Evolutionary conservation across 1,140 invertebrate genomes (phyloP).

Genomic region (Tribolium castaneum): DNA sequence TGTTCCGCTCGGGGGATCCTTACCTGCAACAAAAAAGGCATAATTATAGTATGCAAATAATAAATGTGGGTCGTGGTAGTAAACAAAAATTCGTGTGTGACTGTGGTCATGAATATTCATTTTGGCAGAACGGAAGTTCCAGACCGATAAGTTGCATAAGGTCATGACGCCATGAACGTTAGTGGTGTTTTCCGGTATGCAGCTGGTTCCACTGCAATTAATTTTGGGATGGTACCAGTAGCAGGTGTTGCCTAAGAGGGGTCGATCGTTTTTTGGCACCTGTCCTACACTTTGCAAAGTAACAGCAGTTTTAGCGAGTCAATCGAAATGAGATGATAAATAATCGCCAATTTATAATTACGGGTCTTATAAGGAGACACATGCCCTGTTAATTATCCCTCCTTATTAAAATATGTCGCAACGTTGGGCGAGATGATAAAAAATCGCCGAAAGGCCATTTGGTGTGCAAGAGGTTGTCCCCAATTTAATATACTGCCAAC

Average conservation of each 20-base stretch:
- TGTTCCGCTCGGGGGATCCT: slow-evolving; percentile 14
- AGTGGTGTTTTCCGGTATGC: slow-evolving; percentile 4
- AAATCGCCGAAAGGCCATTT: background rate
- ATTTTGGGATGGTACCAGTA: slow-evolving; percentile 14
- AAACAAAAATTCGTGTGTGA: slow-evolving; percentile 14
- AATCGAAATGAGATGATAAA: background rate
- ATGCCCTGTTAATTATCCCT: background rate
- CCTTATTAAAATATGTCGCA: background rate
- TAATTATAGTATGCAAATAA: background rate
- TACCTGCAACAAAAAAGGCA: slow-evolving; percentile 19
- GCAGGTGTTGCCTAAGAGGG: background rate
- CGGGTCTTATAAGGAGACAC: background rate
- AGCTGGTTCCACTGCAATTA: slow-evolving; percentile 28
- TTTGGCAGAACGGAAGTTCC: slow-evolving; percentile 4
- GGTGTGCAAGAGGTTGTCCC: background rate
- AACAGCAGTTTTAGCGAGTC: background rate
- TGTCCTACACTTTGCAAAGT: background rate
- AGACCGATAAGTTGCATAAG: slow-evolving; percentile 29
- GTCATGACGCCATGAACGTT: slow-evolving; percentile 4
- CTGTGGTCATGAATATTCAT: slow-evolving; percentile 10
- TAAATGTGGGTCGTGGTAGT: slow-evolving; percentile 13
- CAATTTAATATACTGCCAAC: background rate
- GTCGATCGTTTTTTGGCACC: background rate
- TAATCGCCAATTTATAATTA: background rate
- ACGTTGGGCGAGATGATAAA: background rate